Evolutionary conservation across 2,113 vertebrate genomes (phyloP), one percentile per base, ranked within the genome.

Genomic region (Apodemus speciosus): DNA sequence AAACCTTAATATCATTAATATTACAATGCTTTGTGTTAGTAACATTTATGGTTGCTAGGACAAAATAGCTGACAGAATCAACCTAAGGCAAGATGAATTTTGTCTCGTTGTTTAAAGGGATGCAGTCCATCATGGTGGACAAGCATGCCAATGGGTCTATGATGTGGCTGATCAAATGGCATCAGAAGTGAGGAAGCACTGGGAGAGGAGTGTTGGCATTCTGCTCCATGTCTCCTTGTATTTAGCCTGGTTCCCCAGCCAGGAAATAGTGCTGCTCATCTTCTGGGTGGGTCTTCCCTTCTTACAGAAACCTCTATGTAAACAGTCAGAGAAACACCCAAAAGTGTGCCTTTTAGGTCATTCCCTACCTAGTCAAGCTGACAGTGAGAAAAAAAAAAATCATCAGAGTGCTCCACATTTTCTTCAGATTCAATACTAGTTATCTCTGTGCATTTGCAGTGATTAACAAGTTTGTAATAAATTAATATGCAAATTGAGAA

Each of bases 1-100:
- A 94, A 92, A 11, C 35, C 51, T 80, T 87, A 53, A 71, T 80
- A 38, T 87, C 85, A 30, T 85, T 56, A 80, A 85, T 9, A 85
- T 77, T 85, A 8, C 46, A 68, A 9, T 85, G 32, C 11, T 69
- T 13, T 85, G 1, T 69, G 11, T n/a, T 68, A 1, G 9, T 85
- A 20, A 38, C 11, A 14, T 66, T 46, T 49, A 43, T 85, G 27
- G 60, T 46, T 35, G 27, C 56, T 46, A 18, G 18, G 27, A 27
- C 4, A 46, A 84, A 46, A 64, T 64, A 64, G 25, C 38, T 64
- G 15, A 85, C 30, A 85, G 18, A 68, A 14, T 16, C 43, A 66
- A 21, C 9, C 35, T 35, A 35, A 23, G 18, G 23, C 27, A 64
- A 84, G 9, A 35, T 23, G 21, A 32, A 66, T 66, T 66, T 68